Percentiles rank a stretch among this genome's conserved stretches.
These are phyloP conservation scores for Imbricaverruca yamaguchii DNA, from an alignment of 2,888 invertebrate genomes.

Conservation along the genomic window DNA sequence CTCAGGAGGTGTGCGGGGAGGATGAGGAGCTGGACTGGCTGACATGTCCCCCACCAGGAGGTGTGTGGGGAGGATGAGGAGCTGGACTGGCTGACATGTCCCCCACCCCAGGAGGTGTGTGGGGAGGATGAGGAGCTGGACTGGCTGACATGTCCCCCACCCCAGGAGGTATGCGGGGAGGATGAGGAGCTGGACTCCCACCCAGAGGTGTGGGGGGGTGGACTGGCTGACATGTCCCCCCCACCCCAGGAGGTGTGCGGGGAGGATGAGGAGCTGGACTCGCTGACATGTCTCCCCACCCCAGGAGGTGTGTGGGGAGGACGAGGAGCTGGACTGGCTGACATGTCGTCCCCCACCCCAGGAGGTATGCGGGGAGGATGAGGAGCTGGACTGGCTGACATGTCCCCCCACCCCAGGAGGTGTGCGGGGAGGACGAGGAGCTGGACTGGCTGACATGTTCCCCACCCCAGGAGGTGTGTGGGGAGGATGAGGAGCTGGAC, in stretches of 20 bases:
- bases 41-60: not conserved
- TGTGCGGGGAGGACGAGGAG: not conserved
- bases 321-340: not conserved
- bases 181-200: not conserved
- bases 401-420: no score
- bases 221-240: no score
- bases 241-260: no score
- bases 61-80: conserved; percentile 7
- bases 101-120: not conserved
- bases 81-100: conserved; percentile 8
- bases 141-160: not conserved
- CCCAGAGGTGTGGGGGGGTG: no score
- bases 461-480: no score
- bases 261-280: not conserved
- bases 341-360: not conserved
- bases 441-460: not conserved
- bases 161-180: not conserved
- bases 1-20: not conserved
- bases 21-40: not conserved
- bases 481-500: no score
- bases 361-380: conserved; percentile 12
- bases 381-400: no score
- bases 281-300: not conserved
- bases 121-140: conserved; percentile 21
- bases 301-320: not conserved